These are phyloP conservation scores for Artibeus jamaicensis DNA, from an alignment of 2,797 vertebrate species.

Conservation along the genomic window DNA sequence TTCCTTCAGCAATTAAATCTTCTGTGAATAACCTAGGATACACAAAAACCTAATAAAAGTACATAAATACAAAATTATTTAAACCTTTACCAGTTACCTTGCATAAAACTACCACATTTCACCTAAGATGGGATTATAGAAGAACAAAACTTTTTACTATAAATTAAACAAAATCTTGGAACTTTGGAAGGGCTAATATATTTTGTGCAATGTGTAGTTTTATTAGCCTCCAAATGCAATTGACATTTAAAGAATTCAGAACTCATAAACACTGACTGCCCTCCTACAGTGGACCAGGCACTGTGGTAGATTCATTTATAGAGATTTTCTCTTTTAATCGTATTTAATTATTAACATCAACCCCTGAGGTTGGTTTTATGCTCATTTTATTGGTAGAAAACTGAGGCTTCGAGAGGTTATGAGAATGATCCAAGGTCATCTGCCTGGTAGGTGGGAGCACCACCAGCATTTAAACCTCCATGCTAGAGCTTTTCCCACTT, in stretches of 20 bases:
- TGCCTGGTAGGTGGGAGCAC: neutral
- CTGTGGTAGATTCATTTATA: neutral
- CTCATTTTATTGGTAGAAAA: neutral
- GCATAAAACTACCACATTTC: neutral
- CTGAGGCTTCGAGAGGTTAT: neutral
- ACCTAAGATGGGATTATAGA: neutral
- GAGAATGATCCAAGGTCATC: neutral
- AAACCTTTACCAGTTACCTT: neutral
- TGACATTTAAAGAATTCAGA: neutral
- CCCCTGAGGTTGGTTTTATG: neutral
- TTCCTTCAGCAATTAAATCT: neutral
- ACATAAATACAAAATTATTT: neutral
- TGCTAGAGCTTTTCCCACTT: neutral
- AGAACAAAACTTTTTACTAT: neutral
- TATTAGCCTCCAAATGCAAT: neutral
- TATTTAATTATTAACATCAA: neutral
- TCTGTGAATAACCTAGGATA: neutral
- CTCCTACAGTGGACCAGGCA: too few species aligned
- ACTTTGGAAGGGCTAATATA: neutral
- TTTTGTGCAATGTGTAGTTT: neutral
- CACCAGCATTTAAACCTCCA: neutral
- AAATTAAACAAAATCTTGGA: slow-evolving; percentile 10
- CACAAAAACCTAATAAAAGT: neutral
- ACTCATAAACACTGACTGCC: neutral
- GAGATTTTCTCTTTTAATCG: neutral